Evolutionary conservation across 2,113 vertebrate species (phyloP).

Genomic region (Phylloscopus trochiloides): DNA sequence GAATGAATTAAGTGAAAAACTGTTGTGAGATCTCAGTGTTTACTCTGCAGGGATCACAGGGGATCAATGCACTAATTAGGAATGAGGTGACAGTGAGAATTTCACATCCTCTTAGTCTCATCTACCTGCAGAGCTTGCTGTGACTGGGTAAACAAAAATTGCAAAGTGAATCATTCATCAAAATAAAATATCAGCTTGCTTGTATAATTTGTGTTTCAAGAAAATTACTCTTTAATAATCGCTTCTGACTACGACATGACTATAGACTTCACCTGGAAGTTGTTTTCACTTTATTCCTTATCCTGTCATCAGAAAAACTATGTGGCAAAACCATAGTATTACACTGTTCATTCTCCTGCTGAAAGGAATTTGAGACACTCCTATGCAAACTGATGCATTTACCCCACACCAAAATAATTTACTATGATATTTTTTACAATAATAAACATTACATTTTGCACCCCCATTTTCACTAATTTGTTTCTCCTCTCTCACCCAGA

Average conservation of each 20-base stretch:
- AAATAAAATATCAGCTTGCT: not conserved
- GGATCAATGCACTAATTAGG: not conserved
- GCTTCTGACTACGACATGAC: not conserved
- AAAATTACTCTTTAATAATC: not conserved
- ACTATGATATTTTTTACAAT: not conserved
- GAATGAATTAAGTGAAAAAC: not conserved
- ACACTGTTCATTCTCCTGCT: not conserved
- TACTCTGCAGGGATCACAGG: not conserved
- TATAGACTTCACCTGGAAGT: not conserved
- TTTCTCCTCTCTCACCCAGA: not conserved
- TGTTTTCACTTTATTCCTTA: not conserved
- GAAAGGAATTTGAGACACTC: not conserved
- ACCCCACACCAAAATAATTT: not conserved
- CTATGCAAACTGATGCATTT: not conserved
- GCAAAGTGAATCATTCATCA: not conserved
- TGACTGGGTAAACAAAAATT: not conserved
- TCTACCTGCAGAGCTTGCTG: not conserved
- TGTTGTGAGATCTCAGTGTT: not conserved
- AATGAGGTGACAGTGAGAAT: not conserved
- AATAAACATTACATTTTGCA: not conserved
- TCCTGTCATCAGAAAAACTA: not conserved
- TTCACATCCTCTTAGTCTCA: not conserved
- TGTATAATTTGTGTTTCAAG: not conserved
- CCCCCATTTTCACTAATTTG: rapidly evolving
- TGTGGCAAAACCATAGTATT: not conserved